Evolutionary conservation across 2,113 vertebrate genomes (phyloP), one percentile per base, ranked within the genome.

Genomic region (Urocolius indicus): DNA sequence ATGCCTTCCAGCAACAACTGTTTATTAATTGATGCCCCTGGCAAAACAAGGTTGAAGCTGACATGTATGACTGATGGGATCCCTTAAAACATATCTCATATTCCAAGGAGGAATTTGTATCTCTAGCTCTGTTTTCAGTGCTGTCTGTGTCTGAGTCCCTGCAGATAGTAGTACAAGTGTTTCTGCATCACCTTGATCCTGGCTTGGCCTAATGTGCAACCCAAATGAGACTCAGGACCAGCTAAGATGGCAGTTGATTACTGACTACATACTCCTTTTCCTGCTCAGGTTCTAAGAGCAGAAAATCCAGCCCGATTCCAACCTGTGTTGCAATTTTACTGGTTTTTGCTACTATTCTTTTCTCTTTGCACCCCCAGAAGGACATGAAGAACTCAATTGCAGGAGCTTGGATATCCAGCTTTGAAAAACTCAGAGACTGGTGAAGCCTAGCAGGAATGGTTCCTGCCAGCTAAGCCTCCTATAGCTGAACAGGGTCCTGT

Each of bases 11-110:
- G 19, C 34, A 66, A 46, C 2, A 7, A 46, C 34, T 79, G 23
- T 57, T 65, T 80, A 81, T 81, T 65, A 0, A 0, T 77, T 93
- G 74, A 66, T 0, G 2, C 43, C n/a, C 43, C 48, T 1, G 29
- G 69, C 43, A 71, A 88, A 92, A 62, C 48, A 49, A 12, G 0
- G 0, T 24, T 90, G 46, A 61, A 85, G 30, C 11, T 91, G 81
- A 38, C 69, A n/a, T 1, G 12, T 38, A 10, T 38, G 80, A 66
- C 32, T 77, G 29, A 58, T 48, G 21, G 27, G 11, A 4, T 89
- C 38, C 11, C 21, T 74, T 78, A 69, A 32, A 34, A 58, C 86
- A 49, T 7, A 62, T 8, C 11, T 87, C 51, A 67, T 58, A 38
- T 87, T 89, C 68, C 73, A 73, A 58, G 66, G 43, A 86, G 23